phyloP scores from a whole-genome alignment of 64 coral and sea anemone species.

The Montipora efflorescens region DNA sequence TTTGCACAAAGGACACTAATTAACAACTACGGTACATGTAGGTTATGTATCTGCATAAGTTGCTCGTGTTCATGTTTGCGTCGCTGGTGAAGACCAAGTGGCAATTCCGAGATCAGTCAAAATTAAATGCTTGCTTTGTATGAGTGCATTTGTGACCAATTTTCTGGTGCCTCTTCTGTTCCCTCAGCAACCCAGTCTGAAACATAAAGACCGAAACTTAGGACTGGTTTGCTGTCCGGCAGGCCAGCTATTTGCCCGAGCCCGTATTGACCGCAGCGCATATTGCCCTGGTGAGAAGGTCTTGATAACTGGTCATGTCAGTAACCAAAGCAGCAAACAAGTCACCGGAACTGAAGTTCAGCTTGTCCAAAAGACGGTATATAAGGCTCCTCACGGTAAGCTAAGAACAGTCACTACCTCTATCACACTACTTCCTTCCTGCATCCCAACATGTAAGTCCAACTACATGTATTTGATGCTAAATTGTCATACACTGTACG shows the following conservation, averaged over 20 bases:
- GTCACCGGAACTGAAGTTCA: constrained; percentile 26
- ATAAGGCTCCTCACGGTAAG: constrained; percentile 37
- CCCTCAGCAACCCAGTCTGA: constrained; percentile 20
- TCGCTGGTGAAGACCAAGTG: too few relatives aligned
- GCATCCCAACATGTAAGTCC: too few relatives aligned
- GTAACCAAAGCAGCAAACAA: constrained; percentile 28
- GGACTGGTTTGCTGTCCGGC: constrained; percentile 19
- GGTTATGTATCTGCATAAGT: too few relatives aligned
- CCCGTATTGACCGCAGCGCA: constrained; percentile 3
- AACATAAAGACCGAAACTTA: constrained; percentile 14
- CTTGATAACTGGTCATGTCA: constrained; percentile 34
- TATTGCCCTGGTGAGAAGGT: constrained; percentile 37
- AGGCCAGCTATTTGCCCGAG: constrained; percentile 6
- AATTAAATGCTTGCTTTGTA: too few relatives aligned
- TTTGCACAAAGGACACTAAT: too few relatives aligned
- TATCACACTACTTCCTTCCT: neutral
- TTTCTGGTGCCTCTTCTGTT: neutral
- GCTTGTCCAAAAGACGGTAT: neutral
- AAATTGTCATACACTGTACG: too few relatives aligned
- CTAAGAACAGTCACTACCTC: neutral
- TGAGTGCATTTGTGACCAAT: neutral
- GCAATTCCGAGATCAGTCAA: too few relatives aligned
- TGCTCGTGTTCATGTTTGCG: too few relatives aligned
- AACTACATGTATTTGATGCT: too few relatives aligned
- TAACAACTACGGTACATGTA: too few relatives aligned